Evolutionary conservation across 2,113 vertebrate species (phyloP), one percentile per base, ranked within the genome.

Genomic region (Semnopithecus entellus): DNA sequence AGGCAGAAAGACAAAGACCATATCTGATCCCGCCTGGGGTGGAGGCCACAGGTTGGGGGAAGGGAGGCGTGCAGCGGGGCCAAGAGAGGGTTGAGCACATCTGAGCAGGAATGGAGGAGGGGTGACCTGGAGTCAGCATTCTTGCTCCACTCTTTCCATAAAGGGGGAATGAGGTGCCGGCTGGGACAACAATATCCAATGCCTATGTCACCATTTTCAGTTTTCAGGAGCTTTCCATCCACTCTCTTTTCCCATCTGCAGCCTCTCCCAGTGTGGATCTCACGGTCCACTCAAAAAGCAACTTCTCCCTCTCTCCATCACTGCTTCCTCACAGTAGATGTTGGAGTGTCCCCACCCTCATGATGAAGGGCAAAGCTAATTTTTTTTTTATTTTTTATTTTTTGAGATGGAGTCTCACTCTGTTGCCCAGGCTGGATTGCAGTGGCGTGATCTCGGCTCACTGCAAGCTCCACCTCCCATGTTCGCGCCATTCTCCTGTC

Each of bases 1-100:
- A 98, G 97, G 98, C 98, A 96, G 98, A 98, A 98, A 98, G 97
- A 98, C 98, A 98, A 98, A 98, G 95, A 70, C 94, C 94, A 87
- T 88, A 97, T 94, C 92, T 81, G 97, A 72, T 97, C 79, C 94
- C 0, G 45, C 59, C 66, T 45, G 57, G 94, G 91, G 88, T 35
- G 81, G 84, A 92, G 93, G 88, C 79, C 87, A 79, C 81, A 48
- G 91, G 84, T 35, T 76, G 83, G 80, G 90, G 96, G 96, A 91
- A 81, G 92, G 96, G 78, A 93, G 73, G 61, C 2, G 0, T 2
- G 25, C 52, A 35, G 13, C 11, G 30, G 27, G 94, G 94, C 78
- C 86, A 55, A 35, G 30, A 11, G 9, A 32, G 57, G 70, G 20
- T 10, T 8, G 45, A 85, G 87, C 35, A 18, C 22, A 30, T 35